Evolutionary conservation across 2,888 invertebrate genomes (phyloP).

Genomic region (Nebria salina): DNA sequence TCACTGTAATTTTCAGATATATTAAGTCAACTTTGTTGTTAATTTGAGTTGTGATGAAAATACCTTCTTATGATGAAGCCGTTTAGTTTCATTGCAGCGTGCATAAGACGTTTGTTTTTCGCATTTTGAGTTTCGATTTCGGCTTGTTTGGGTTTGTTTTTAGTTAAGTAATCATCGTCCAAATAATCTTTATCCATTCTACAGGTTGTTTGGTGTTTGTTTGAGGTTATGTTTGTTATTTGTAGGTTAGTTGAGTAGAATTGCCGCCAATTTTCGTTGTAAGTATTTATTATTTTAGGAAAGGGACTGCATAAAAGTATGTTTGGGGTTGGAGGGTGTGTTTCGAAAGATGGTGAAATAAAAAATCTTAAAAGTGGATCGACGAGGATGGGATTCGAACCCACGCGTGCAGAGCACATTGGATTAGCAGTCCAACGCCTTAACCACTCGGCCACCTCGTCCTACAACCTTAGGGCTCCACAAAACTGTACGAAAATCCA

Average conservation of each 20-base stretch:
- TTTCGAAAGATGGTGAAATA: conserved; percentile 47
- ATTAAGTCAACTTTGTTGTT: conserved; percentile 28
- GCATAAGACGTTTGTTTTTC: conserved; percentile 65
- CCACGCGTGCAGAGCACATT: conserved; percentile 73
- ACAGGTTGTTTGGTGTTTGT: background rate
- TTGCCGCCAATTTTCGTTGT: background rate
- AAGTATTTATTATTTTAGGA: too few relatives aligned
- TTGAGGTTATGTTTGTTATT: background rate
- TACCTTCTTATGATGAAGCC: conserved; percentile 77
- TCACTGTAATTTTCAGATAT: conserved; percentile 66
- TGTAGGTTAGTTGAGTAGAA: background rate
- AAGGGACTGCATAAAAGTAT: too few relatives aligned
- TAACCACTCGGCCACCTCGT: conserved; percentile 74
- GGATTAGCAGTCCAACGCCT: conserved; percentile 74
- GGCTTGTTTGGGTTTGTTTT: conserved; percentile 46
- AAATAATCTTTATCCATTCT: background rate
- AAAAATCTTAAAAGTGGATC: conserved; percentile 48
- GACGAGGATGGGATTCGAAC: conserved; percentile 72
- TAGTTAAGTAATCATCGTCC: background rate
- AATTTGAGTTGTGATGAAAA: background rate
- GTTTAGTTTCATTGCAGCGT: conserved; percentile 75
- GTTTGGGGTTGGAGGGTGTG: background rate
- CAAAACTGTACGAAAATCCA: background rate
- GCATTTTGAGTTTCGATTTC: conserved; percentile 65
- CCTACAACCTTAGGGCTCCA: conserved; percentile 48